Evolutionary conservation across 2,797 vertebrate genomes (phyloP), one percentile per base, ranked within the genome.

Genomic region (Fistularia tabacaria): DNA sequence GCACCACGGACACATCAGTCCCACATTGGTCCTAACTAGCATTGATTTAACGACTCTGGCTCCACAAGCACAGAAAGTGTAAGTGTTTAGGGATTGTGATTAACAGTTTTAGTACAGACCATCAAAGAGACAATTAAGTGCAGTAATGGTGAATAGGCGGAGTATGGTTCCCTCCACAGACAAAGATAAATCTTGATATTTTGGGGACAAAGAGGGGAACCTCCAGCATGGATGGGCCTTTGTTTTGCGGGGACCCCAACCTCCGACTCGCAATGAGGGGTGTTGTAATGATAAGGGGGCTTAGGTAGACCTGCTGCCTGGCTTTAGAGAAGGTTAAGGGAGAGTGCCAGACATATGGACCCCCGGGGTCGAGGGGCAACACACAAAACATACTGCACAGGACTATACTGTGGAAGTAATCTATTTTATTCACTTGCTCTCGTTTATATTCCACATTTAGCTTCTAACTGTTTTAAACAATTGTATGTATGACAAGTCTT

Each of bases 311-410:
- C 61, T 65, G 72, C 68, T 80, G 66, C 67, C 54, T 71, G 64
- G 73, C 73, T 79, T 79, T 57, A 51, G 68, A 67, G 53, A 36
- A 50, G 25, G 49, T 38, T 48, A 43, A 14, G 38, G 64, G 55
- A 54, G 64, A 49, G 63, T 66, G 36, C 50, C 82, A 87, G 79
- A 90, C 89, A 88, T 84, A 89, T 85, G 83, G 87, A 84, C 77
- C 77, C 46, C 56, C 64, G 74, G 77, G 82, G 74, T 69, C 50
- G 62, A 45, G 66, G 54, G 71, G 57, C 64, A 49, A 38, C 1
- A 15, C 46, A 76, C 61, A 76, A 69, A 73, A 60, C 72, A 36
- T 40, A 46, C 3, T 41, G 52, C 60, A 64, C 37, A 10, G 52
- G 38, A 14, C 46, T 52, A 14, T 9, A 58, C 43, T 50, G 48